Percentiles rank a stretch among this genome's conserved stretches.
These are phyloP conservation scores for Smutsia temminckii DNA, from an alignment of 2,797 vertebrate species.

Conservation along the genomic window DNA sequence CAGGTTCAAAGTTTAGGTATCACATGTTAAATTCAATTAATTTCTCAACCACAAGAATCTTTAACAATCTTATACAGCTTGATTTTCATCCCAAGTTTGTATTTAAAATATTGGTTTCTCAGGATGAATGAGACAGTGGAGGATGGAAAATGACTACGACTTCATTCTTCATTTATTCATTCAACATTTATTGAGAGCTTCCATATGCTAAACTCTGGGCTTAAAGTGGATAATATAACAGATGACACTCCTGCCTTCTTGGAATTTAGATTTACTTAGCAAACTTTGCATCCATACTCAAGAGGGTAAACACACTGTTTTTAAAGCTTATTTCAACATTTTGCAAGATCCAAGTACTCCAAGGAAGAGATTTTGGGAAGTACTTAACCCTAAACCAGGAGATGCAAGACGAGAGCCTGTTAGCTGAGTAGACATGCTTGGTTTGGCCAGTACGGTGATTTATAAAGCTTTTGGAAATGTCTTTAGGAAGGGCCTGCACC, in stretches of 20 bases:
- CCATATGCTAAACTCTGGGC: neutral
- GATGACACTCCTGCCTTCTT: neutral
- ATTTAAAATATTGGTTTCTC: conserved; percentile 54
- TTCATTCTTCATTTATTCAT: conserved; percentile 51
- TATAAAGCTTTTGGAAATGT: neutral
- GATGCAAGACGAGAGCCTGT: neutral
- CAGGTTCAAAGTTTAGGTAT: conserved; percentile 56
- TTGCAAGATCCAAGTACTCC: neutral
- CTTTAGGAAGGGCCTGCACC: neutral
- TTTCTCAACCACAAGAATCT: conserved; percentile 51
- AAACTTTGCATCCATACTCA: neutral
- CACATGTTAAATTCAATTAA: conserved; percentile 62
- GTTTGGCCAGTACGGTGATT: neutral
- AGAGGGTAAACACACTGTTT: neutral
- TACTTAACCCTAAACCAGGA: neutral
- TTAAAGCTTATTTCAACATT: conserved; percentile 16
- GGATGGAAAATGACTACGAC: conserved; percentile 26
- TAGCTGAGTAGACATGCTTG: neutral
- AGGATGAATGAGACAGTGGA: conserved; percentile 6
- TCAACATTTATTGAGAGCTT: conserved; percentile 25
- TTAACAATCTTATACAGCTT: conserved; percentile 28
- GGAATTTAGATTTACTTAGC: conserved; percentile 3
- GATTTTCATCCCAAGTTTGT: conserved; percentile 58
- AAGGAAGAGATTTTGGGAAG: conserved; percentile 15
- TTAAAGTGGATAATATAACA: neutral